Conservation (phyloP, 2,797 vertebrate genomes). For the Coreius guichenoti region DNA sequence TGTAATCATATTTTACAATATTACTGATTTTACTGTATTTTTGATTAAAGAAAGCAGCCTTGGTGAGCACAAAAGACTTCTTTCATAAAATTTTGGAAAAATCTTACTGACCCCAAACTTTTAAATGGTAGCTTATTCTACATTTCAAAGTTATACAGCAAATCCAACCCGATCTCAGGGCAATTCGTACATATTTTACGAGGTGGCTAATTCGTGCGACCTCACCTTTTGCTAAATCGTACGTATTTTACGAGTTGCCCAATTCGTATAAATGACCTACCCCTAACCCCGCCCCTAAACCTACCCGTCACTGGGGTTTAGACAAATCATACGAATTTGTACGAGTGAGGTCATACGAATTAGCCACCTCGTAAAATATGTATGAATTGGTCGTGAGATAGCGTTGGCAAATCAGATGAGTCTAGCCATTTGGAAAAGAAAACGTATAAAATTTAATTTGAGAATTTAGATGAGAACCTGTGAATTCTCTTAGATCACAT, state of each 20-base stretch:
- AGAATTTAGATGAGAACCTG: not conserved
- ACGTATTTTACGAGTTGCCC: too few relatives aligned
- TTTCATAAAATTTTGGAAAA: not conserved
- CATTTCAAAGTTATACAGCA: not conserved
- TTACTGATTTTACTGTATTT: not conserved
- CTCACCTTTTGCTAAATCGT: too few relatives aligned
- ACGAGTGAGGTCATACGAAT: too few relatives aligned
- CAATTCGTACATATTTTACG: too few relatives aligned
- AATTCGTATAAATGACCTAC: too few relatives aligned
- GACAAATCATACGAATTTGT: too few relatives aligned
- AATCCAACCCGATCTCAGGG: too few relatives aligned
- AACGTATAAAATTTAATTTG: not conserved
- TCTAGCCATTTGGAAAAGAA: not conserved
- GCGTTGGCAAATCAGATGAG: not conserved
- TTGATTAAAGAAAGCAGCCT: not conserved
- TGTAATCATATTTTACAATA: not conserved
- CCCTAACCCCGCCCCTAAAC: too few relatives aligned
- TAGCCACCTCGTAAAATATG: too few relatives aligned
- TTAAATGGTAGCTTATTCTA: not conserved
- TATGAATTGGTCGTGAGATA: too few relatives aligned
- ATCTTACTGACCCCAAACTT: not conserved
- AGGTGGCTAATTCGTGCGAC: too few relatives aligned
- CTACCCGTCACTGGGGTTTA: too few relatives aligned
- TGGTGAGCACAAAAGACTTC: not conserved
- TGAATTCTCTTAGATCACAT: constrained; percentile 3